Conservation (phyloP, 1,140 invertebrate species). For the Rhizoglyphus robini region DNA sequence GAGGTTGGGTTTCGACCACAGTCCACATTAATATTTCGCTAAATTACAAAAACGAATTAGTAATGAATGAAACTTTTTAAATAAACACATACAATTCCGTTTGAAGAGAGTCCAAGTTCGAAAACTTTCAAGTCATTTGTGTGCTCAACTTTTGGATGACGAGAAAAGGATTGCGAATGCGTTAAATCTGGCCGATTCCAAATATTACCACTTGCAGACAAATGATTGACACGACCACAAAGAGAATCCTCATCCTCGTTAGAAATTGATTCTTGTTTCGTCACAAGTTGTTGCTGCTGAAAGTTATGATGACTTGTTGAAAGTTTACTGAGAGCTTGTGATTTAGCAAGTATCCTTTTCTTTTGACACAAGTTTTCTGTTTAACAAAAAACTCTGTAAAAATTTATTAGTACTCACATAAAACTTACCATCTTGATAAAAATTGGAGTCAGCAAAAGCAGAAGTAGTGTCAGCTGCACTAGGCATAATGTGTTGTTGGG, state of each 20-base stretch:
- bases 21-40: not conserved
- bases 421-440: conserved; percentile 38
- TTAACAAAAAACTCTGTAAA: conserved; percentile 1
- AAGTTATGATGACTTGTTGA: conserved; percentile 22
- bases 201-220: not conserved
- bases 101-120: no score
- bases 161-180: conserved; percentile 20
- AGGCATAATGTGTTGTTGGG: conserved; percentile 32
- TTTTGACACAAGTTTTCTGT: conserved; percentile 49
- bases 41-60: not conserved
- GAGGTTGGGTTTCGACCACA: not conserved
- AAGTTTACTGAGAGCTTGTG: conserved; percentile 45
- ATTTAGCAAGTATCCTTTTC: conserved; percentile 68
- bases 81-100: no score
- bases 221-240: conserved; percentile 14
- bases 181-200: not conserved
- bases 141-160: conserved; percentile 23
- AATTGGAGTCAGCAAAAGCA: conserved; percentile 65
- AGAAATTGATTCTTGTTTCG: conserved; percentile 24
- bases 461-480: conserved; percentile 58
- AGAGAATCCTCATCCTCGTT: conserved; percentile 21
- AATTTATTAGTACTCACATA: conserved; percentile 24
- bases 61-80: no score
- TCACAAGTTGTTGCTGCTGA: not conserved
- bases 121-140: conserved; percentile 20